phyloP scores from a whole-genome alignment of 2,888 invertebrate species.

The Formica aserva region DNA sequence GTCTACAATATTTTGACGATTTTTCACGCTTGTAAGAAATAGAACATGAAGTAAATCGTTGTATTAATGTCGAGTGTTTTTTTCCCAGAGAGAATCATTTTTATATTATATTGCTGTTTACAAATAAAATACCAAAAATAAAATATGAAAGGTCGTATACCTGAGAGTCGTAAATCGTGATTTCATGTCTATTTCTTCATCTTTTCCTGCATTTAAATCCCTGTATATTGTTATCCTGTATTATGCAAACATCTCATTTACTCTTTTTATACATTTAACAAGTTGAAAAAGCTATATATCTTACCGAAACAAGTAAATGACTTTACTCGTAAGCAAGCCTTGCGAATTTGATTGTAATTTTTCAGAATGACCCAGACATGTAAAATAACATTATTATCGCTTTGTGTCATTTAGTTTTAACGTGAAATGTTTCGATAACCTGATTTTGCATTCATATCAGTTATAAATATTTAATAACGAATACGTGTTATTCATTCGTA shows the following conservation, averaged over 20 bases:
- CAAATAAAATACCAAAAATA: slow-evolving; percentile 10
- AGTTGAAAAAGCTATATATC: background rate
- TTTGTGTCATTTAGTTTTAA: background rate
- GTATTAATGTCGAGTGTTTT: background rate
- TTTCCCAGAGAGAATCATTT: background rate
- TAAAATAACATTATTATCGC: background rate
- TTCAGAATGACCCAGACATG: background rate
- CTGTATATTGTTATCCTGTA: background rate
- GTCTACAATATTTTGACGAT: background rate
- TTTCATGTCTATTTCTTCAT: background rate
- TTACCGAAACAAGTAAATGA: background rate
- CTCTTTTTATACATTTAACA: background rate
- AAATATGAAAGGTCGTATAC: background rate
- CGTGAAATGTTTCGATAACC: slow-evolving; percentile 8
- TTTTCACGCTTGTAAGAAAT: background rate
- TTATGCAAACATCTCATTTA: background rate
- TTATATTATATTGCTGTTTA: background rate
- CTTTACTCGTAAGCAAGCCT: background rate
- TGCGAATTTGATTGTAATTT: background rate
- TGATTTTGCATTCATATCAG: slow-evolving; percentile 4
- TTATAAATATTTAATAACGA: slow-evolving; percentile 19
- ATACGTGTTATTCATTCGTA: slow-evolving; percentile 6
- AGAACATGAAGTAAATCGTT: background rate
- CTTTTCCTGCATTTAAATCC: background rate
- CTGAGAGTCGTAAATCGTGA: background rate